phyloP scores from a whole-genome alignment of 2,888 invertebrate species.

The Cabera pusaria region DNA sequence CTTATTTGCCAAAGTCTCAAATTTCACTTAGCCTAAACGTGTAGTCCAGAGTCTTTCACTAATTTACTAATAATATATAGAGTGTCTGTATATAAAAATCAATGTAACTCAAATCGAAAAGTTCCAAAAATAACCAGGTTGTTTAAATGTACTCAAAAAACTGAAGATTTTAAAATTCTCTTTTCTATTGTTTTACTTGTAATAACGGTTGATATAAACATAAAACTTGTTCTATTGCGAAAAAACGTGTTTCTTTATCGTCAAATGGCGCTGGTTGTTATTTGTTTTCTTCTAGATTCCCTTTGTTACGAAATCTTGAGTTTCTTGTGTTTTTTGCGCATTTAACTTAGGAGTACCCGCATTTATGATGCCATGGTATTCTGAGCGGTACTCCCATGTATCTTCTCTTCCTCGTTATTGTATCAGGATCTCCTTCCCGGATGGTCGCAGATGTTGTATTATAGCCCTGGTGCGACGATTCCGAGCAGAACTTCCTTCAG shows the following conservation, averaged over 20 bases:
- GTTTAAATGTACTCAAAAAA: conserved; percentile 82
- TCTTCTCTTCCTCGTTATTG: conserved; percentile 56
- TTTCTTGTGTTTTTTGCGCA: conserved; percentile 72
- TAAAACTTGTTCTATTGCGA: conserved; percentile 85
- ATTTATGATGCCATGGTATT: conserved; percentile 64
- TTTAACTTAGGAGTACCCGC: conserved; percentile 71
- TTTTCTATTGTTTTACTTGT: conserved; percentile 81
- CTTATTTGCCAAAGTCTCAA: conserved; percentile 71
- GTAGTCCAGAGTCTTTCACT: conserved; percentile 77
- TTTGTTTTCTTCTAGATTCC: conserved; percentile 71
- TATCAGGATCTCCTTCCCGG: conserved; percentile 68
- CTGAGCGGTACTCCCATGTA: conserved; percentile 60
- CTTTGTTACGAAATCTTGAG: conserved; percentile 75
- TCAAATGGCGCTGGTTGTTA: conserved; percentile 79
- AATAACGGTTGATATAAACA: conserved; percentile 84
- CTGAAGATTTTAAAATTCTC: conserved; percentile 76
- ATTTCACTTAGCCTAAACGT: conserved; percentile 78
- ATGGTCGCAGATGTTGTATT: conserved; percentile 70
- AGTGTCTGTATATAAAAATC: conserved; percentile 80
- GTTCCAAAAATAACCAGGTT: conserved; percentile 83
- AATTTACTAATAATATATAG: conserved; percentile 77
- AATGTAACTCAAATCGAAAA: conserved; percentile 75
- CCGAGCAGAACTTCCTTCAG: conserved; percentile 75
- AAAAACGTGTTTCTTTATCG: conserved; percentile 84
- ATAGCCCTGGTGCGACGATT: conserved; percentile 73